Evolutionary conservation across 2,113 vertebrate species (phyloP).

Genomic region (Megalops atlanticus): DNA sequence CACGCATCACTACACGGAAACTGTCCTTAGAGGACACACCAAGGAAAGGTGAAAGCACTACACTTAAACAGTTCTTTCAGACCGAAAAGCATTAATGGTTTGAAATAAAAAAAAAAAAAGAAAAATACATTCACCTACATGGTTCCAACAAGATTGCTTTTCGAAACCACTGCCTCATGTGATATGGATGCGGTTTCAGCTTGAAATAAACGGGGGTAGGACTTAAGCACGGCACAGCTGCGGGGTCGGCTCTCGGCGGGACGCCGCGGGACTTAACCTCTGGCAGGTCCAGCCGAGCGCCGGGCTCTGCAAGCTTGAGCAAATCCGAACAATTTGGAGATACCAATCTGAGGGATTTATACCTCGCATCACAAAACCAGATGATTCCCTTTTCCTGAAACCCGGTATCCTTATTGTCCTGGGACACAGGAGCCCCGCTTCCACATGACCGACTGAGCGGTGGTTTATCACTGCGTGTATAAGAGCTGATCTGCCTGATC

Average conservation of each 20-base stretch:
- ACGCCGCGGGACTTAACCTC: too few relatives aligned
- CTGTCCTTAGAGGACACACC: too few relatives aligned
- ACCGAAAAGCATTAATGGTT: neutral
- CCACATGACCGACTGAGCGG: neutral
- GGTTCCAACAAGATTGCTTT: too few relatives aligned
- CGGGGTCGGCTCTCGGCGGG: neutral
- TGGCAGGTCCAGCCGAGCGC: neutral
- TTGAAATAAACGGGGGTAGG: neutral
- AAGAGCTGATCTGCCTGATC: neutral
- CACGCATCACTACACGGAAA: too few relatives aligned
- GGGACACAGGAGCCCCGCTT: slow-evolving; percentile 31
- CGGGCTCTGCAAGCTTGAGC: neutral
- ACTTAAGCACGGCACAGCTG: neutral
- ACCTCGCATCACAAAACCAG: neutral
- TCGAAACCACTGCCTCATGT: too few relatives aligned
- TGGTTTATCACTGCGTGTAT: neutral
- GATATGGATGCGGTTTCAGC: too few relatives aligned
- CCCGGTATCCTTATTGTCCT: slow-evolving; percentile 18
- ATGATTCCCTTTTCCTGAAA: slow-evolving; percentile 22
- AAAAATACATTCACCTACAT: too few relatives aligned
- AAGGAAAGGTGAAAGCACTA: neutral
- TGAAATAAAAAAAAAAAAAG: neutral
- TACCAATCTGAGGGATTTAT: slow-evolving; percentile 13
- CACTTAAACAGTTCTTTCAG: neutral
- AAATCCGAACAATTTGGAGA: slow-evolving; percentile 3